Evolutionary conservation across 2,888 invertebrate genomes (phyloP).

Genomic region (Leucozona laternaria): DNA sequence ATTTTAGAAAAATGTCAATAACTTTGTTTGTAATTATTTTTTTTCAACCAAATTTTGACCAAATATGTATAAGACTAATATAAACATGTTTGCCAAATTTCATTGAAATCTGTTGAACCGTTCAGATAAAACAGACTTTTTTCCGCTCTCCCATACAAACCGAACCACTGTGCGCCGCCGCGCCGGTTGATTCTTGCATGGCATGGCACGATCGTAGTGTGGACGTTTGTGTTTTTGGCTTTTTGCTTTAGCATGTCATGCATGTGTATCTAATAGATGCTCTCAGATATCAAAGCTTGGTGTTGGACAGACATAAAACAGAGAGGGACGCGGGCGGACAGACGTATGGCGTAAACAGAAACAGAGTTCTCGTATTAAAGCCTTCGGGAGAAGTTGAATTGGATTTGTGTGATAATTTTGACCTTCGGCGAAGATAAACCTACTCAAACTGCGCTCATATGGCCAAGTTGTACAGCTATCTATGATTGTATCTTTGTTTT

Average conservation of each 20-base stretch:
- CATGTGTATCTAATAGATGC: slow-evolving; percentile 51
- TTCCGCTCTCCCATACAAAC: too few relatives aligned
- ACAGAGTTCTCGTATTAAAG: not conserved
- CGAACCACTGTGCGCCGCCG: too few relatives aligned
- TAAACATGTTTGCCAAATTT: too few relatives aligned
- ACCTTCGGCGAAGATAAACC: slow-evolving; percentile 61
- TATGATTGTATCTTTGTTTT: not conserved
- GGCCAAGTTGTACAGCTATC: not conserved
- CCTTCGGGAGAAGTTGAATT: slow-evolving; percentile 5
- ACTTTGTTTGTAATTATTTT: too few relatives aligned
- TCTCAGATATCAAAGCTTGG: slow-evolving; percentile 53
- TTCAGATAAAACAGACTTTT: too few relatives aligned
- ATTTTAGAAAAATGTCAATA: too few relatives aligned
- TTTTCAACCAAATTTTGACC: too few relatives aligned
- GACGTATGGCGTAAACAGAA: not conserved
- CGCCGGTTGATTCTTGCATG: not conserved
- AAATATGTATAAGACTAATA: too few relatives aligned
- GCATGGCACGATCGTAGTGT: not conserved
- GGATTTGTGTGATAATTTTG: slow-evolving; percentile 42
- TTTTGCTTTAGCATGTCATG: slow-evolving; percentile 28
- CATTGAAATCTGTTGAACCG: too few relatives aligned
- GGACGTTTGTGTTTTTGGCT: slow-evolving; percentile 13
- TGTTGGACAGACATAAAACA: not conserved
- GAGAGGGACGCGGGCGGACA: too few relatives aligned
- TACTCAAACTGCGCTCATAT: slow-evolving; percentile 6